Base-by-base conservation (phyloP, 2,113 vertebrate genomes). In the Rostratula benghalensis region DNA sequence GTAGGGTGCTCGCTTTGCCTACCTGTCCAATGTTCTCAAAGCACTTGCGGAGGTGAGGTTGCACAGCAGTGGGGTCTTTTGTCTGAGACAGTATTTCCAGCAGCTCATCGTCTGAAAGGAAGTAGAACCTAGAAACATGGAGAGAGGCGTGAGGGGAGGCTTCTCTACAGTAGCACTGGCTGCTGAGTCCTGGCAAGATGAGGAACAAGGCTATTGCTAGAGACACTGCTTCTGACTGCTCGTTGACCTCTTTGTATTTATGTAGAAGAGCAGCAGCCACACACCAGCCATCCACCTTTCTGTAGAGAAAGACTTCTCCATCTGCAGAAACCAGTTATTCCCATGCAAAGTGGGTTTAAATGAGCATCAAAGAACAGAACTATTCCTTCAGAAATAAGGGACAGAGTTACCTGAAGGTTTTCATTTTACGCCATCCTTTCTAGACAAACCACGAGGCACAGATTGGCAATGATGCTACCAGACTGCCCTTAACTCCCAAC, bases 71-170 rank as follows among this genome's bases (percentile, higher is more conserved):
- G 60, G 99, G 99, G 89, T 99, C 98, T 97, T 99, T 99, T 27
- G 98, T 99, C 96, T 99, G 99, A 79, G 99, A 99, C 74, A 99
- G 92, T 90, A 99, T 99, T 97, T 99, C 98, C 77, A 99, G 97
- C 24, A 99, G 98, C 91, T 99, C 99, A 68, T 99, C 98, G 25
- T 99, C 99, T 41, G 99, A 99, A 78, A 99, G 98, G 97, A 99
- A 99, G 97, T 98, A 99, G 97, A 99, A 99, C 95, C 99, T 99
- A 91, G 75, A 98, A 92, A 90, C 33, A 83, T 18, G 88, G 50
- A 74, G 88, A 1, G 4, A 73, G 60, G 35, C 13, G 20, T 54
- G 35, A 89, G 25, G 22, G 24, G 45, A 84, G 37, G 35, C 19
- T 94, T 94, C 30, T 81, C 35, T 15, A 78, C 30, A 24, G 35